These are phyloP conservation scores for Enteromius viviparus DNA, from an alignment of 2,797 vertebrate genomes.

Conservation along the genomic window DNA sequence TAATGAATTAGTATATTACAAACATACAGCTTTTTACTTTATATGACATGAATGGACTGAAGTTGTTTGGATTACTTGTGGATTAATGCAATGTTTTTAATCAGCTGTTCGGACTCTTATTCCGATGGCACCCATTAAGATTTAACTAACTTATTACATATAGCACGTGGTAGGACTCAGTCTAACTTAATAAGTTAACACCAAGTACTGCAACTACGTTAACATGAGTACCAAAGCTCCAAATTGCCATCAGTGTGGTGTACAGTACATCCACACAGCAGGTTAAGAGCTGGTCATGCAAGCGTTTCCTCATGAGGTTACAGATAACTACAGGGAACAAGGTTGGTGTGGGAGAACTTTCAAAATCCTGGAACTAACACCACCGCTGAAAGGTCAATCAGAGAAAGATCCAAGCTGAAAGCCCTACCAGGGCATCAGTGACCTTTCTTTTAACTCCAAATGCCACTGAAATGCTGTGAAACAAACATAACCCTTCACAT, in stretches of 20 bases:
- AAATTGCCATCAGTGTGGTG: neutral
- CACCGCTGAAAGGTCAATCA: constrained; percentile 59
- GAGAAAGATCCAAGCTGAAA: constrained; percentile 58
- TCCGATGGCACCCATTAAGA: neutral
- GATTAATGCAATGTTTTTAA: neutral
- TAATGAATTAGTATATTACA: too few relatives aligned
- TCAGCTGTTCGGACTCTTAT: neutral
- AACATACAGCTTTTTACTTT: too few relatives aligned
- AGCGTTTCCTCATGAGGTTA: constrained; percentile 51
- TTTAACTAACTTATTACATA: neutral
- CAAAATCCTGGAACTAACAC: constrained; percentile 48
- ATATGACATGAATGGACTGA: neutral
- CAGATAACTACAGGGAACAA: constrained; percentile 18
- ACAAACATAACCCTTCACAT: constrained; percentile 29
- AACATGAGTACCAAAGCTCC: neutral
- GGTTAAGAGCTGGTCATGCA: constrained; percentile 15
- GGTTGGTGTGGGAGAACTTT: constrained; percentile 45
- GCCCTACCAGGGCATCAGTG: constrained; percentile 48
- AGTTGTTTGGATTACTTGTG: neutral
- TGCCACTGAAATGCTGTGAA: constrained; percentile 54
- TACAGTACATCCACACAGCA: neutral
- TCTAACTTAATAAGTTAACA: neutral
- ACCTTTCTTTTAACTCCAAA: constrained; percentile 70
- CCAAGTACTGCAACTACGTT: neutral
- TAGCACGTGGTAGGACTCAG: neutral